These are phyloP conservation scores for Eciton burchellii DNA, from an alignment of 1,140 invertebrate species.

Conservation along the genomic window DNA sequence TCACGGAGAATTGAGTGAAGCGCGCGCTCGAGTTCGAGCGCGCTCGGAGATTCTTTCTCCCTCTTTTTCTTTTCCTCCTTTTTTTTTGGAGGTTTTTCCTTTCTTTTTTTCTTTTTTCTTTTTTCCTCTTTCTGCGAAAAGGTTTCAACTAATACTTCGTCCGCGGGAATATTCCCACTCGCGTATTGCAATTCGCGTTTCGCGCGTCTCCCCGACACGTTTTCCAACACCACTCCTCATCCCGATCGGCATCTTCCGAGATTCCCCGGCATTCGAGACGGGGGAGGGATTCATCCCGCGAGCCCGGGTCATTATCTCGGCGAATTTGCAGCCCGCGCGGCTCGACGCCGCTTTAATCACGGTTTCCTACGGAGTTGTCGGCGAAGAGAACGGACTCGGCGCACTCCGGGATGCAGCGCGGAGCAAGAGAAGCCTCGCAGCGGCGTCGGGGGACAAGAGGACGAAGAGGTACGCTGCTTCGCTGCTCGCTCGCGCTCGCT, in stretches of 20 bases:
- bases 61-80: not conserved
- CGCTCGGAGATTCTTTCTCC: too few species aligned
- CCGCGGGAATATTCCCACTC: too few species aligned
- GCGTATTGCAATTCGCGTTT: too few species aligned
- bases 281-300: slow-evolving; percentile 21
- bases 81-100: too few species aligned
- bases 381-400: slow-evolving; percentile 50
- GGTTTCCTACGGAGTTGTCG: slow-evolving; percentile 63
- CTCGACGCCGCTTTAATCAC: slow-evolving; percentile 71
- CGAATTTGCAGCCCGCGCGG: slow-evolving; percentile 37
- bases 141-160: not conserved
- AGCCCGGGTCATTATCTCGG: slow-evolving; percentile 62
- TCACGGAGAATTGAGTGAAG: too few species aligned
- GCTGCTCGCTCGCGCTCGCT: slow-evolving; percentile 17
- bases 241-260: slow-evolving; percentile 10
- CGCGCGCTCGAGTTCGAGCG: too few species aligned
- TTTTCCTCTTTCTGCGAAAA: not conserved
- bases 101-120: too few species aligned
- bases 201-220: too few species aligned
- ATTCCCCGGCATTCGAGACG: slow-evolving; percentile 1
- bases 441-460: not conserved
- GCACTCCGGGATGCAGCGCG: not conserved
- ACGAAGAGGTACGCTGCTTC: slow-evolving; percentile 39
- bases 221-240: not conserved
- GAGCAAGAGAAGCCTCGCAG: slow-evolving; percentile 13